Evolutionary conservation across 2,888 invertebrate genomes (phyloP), one percentile per base, ranked within the genome.

Genomic region (Lacanobia oleracea): DNA sequence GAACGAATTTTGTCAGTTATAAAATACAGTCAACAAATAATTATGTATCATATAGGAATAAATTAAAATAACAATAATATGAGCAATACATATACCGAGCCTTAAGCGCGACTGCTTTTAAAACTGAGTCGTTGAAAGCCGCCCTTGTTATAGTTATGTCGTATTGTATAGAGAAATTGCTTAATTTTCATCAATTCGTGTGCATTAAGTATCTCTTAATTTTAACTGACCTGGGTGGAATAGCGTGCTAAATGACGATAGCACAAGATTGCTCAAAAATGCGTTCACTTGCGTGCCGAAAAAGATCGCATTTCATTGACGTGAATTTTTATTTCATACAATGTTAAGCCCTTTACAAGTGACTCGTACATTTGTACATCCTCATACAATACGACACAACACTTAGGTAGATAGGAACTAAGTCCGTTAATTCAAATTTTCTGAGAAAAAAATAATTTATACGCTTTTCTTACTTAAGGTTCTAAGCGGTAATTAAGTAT

Each of bases 381-480:
- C 75, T 67, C 81, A 80, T 86, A 87, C 88, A 91, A 86, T 87
- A 87, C 77, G 82, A 77, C 75, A 78, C 81, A 84, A 71, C 81
- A 67, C 16, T 18, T 81, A 85, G 86, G 85, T 93, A 91, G 91
- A 85, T 93, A 93, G 92, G 84, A 89, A 88, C 77, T 92, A 94
- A 93, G 91, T 89, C 90, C 89, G 91, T 93, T 92, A 88, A 87
- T 87, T 88, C 76, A 88, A 89, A 83, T 81, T 76, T 77, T 90
- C 89, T 90, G 91, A 91, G 89, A 90, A 92, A 83, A 82, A 83
- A 84, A 90, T 92, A 91, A 93, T 91, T 93, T 91, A 94, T 94
- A 93, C 94, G 94, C 94, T 95, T 94, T 91, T 93, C 93, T 94
- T 92, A 94, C 92, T 91, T 94, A 94, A 94, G 94, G 93, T 94